Evolutionary conservation across 2,888 invertebrate species (phyloP), one percentile per base, ranked within the genome.

Genomic region (Heliconius cydno): DNA sequence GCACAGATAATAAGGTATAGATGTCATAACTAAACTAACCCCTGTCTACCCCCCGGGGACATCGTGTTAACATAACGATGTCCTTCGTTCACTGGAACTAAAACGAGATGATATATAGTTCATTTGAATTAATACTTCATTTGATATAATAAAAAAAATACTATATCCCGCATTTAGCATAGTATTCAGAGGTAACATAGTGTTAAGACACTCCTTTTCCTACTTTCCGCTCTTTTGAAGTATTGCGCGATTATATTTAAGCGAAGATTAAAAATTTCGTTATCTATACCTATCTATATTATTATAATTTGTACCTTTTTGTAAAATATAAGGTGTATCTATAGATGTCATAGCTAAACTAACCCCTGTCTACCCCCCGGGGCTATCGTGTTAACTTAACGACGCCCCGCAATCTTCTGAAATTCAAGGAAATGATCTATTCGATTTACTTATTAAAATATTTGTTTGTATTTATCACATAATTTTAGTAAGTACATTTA

Each of bases 361-460:
- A 67, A 76, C 66, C 76, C 76, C 76, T 52, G 76, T 76, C 66
- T 67, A 30, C 67, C 76, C 76, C 76, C 67, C 52, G 76, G 63
- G 76, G 76, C 28, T 41, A 52, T n/a, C 66, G 66, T 67, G 76
- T 76, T 76, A 76, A 76, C 76, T 19, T 30, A 30, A 28, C 52
- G 76, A 15, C 66, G 67, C 76, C 67, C 67, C 76, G 52, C 52
- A 52, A 67, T 38, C 60, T 63, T 60, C 41, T 38, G 30, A 72
- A 30, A 41, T 75, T n/a, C 19, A 25, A 41, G 3, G 41, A 52
- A n/a, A 67, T 76, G 41, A 41, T 30, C 57, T 34, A 28, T 74
- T 41, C 38, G 25, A 46, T 76, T n/a, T n/a, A 52, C 15, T 52
- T 66, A 19, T 41, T 75, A 12, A 9, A 34, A 57, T 60, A 34